Percentiles rank a stretch among this genome's conserved stretches.
Conservation (phyloP, 2,113 vertebrate species). For the Stegostoma tigrinum region DNA sequence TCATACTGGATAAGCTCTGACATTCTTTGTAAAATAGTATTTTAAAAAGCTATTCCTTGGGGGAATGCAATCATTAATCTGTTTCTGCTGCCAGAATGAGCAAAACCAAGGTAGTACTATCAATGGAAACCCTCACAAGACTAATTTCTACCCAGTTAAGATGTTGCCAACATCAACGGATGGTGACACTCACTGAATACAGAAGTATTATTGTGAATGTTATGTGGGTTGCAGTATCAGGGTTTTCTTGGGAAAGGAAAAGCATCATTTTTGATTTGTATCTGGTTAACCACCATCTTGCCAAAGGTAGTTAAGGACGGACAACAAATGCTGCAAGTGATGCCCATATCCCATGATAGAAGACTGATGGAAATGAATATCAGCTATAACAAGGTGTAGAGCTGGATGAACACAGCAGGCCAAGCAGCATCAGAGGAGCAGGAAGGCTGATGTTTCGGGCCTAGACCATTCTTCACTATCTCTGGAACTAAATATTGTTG, state of each 20-base stretch:
- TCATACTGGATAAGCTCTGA: too few species aligned
- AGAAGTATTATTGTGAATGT: background rate
- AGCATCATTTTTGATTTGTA: background rate
- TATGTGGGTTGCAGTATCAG: background rate
- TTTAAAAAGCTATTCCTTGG: background rate
- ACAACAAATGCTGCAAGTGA: too few species aligned
- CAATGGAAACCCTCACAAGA: background rate
- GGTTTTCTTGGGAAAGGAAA: background rate
- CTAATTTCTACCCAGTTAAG: background rate
- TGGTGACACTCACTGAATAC: background rate
- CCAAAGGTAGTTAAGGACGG: too few species aligned
- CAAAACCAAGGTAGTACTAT: background rate
- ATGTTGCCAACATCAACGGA: background rate
- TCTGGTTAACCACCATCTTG: too few species aligned
- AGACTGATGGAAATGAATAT: background rate
- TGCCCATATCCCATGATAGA: too few species aligned
- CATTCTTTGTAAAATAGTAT: background rate
- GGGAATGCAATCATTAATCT: background rate
- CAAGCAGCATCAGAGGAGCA: too few species aligned
- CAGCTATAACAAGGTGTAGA: too few species aligned
- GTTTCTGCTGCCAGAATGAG: background rate
- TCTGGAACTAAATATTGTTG: background rate
- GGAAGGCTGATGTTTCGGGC: too few species aligned
- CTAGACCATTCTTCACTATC: too few species aligned
- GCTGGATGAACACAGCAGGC: too few species aligned